Conservation (phyloP, 2,888 invertebrate species). For the Nasonia oneida region DNA sequence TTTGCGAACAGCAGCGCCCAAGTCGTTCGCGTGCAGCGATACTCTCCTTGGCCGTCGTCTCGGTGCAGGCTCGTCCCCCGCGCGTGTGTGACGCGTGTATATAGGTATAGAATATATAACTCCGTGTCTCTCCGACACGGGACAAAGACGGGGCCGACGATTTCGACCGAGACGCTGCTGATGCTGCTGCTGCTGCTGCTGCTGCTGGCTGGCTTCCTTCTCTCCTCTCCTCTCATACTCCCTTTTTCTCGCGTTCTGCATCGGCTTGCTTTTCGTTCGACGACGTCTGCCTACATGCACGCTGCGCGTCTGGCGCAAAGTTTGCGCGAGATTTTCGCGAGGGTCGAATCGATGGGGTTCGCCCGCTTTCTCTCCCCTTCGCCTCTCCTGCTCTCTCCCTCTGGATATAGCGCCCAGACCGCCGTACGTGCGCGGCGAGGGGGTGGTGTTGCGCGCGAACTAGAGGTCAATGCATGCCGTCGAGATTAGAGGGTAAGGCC, state of each 20-base stretch:
- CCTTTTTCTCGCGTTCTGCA: slow-evolving; percentile 18
- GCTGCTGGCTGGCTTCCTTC: slow-evolving; percentile 2
- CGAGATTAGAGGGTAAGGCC: slow-evolving; percentile 69
- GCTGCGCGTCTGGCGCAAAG: slow-evolving; percentile 31
- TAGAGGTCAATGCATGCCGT: slow-evolving; percentile 72
- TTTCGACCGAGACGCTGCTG: slow-evolving; percentile 15
- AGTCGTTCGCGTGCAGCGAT: background rate
- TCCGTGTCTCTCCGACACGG: background rate
- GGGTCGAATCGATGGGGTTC: slow-evolving; percentile 56
- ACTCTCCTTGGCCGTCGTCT: slow-evolving; percentile 14
- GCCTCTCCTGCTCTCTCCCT: slow-evolving; percentile 28
- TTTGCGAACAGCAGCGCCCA: slow-evolving; percentile 18
- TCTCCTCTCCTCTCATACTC: background rate
- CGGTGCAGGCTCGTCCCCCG: background rate
- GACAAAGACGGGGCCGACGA: slow-evolving; percentile 13
- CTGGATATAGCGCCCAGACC: slow-evolving; percentile 14
- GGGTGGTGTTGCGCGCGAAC: slow-evolving; percentile 26
- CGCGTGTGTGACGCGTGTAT: background rate
- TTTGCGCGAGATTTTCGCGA: slow-evolving; percentile 32
- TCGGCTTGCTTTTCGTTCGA: slow-evolving; percentile 10
- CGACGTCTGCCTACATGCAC: background rate
- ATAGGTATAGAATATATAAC: background rate
- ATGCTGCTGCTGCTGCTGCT: background rate
- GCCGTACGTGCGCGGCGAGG: slow-evolving; percentile 55
- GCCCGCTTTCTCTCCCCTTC: slow-evolving; percentile 29